phyloP scores from a whole-genome alignment of 2,113 vertebrate species.

The Hydrochoerus hydrochaeris region DNA sequence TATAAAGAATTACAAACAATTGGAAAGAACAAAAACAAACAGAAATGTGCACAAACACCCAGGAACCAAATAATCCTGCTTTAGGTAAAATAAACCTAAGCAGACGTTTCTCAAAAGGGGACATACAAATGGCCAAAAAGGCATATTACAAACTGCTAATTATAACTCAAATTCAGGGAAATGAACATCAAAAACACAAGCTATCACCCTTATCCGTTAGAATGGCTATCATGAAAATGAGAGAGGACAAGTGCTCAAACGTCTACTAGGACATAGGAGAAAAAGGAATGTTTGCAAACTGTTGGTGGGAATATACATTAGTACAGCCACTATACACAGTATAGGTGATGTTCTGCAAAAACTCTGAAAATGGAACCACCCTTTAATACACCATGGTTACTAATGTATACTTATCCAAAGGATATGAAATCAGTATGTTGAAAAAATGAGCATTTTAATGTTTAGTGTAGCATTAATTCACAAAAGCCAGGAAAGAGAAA shows the following conservation, averaged over 20 bases:
- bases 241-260: not conserved
- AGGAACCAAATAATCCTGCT: not conserved
- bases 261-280: not conserved
- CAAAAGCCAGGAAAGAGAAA: not conserved
- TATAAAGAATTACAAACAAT: not conserved
- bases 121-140: not conserved
- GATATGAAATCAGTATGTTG: too few relatives aligned
- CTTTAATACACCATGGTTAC: not conserved
- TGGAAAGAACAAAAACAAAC: not conserved
- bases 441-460: too few relatives aligned
- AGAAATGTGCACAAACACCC: too few relatives aligned
- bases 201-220: not conserved
- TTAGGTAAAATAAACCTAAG: not conserved
- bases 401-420: not conserved
- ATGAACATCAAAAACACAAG: not conserved
- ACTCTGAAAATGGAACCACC: not conserved
- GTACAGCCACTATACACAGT: too few relatives aligned
- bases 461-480: not conserved
- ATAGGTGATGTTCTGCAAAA: not conserved
- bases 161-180: not conserved
- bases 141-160: not conserved
- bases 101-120: not conserved
- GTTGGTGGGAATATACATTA: too few relatives aligned
- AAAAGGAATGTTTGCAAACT: not conserved
- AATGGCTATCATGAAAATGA: not conserved